Percentiles rank a stretch among this genome's conserved stretches.
Evolutionary conservation across 2,888 invertebrate genomes (phyloP).

Genomic region (Caenorhabditis sp.): DNA sequence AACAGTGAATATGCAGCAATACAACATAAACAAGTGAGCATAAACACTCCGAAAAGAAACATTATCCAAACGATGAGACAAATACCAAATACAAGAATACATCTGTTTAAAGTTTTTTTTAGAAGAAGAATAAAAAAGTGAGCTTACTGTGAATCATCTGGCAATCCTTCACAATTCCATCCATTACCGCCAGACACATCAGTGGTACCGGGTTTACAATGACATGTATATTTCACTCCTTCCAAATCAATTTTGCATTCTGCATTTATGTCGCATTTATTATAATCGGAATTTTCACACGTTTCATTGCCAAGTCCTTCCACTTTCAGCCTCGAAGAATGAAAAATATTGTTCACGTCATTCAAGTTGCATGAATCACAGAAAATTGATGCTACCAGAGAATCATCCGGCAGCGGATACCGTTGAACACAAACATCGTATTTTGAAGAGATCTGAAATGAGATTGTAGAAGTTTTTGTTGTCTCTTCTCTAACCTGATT

Average conservation of each 20-base stretch:
- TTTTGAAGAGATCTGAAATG: not conserved
- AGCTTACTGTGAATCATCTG: slow-evolving; percentile 42
- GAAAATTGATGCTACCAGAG: slow-evolving; percentile 11
- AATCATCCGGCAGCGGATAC: not conserved
- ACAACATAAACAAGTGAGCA: slow-evolving; percentile 35
- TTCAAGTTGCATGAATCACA: slow-evolving; percentile 25
- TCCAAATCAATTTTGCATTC: slow-evolving; percentile 26
- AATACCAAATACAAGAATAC: slow-evolving; percentile 59
- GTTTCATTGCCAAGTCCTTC: slow-evolving; percentile 22
- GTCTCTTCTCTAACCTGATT: slow-evolving; percentile 13
- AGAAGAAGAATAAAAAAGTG: not conserved
- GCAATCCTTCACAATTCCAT: slow-evolving; percentile 51
- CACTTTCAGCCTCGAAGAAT: slow-evolving; percentile 15
- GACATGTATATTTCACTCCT: slow-evolving; percentile 32
- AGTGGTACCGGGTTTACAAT: slow-evolving; percentile 47
- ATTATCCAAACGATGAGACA: slow-evolving; percentile 65
- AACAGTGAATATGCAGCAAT: slow-evolving; percentile 29
- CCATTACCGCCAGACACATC: slow-evolving; percentile 52
- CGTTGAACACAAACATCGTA: not conserved
- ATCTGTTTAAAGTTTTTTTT: slow-evolving; percentile 38
- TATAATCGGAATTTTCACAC: slow-evolving; percentile 21
- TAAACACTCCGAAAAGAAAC: slow-evolving; percentile 52
- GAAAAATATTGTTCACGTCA: slow-evolving; percentile 10
- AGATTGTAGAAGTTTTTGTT: too few relatives aligned
- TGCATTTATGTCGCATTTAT: slow-evolving; percentile 42